phyloP scores from a whole-genome alignment of 2,113 vertebrate genomes.

The Sprattus sprattus region DNA sequence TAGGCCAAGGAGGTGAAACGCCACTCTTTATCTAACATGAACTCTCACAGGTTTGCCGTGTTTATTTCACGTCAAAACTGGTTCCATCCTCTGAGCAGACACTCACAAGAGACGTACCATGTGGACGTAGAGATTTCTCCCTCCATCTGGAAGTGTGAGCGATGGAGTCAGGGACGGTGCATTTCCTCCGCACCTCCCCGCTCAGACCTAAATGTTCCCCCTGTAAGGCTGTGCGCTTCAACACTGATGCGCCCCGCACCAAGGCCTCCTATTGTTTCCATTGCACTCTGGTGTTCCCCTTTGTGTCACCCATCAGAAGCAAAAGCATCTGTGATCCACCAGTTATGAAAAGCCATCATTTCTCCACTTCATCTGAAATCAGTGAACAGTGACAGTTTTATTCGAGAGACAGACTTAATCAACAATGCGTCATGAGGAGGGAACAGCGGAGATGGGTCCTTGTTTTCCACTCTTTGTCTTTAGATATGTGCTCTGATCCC shows the following conservation, averaged over 20 bases:
- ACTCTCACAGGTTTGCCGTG: not conserved
- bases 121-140: not conserved
- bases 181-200: not conserved
- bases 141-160: not conserved
- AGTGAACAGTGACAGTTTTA: constrained; percentile 68
- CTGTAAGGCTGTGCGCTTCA: not conserved
- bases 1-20: not conserved
- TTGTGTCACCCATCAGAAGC: constrained; percentile 44
- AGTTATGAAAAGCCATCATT: constrained; percentile 57
- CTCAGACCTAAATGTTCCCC: not conserved
- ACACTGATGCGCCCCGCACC: not conserved
- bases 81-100: not conserved
- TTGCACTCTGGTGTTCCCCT: constrained; percentile 22
- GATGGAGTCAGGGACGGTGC: not conserved
- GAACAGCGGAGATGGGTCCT: constrained; percentile 50
- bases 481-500: constrained; percentile 54
- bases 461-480: constrained; percentile 59
- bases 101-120: not conserved
- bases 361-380: constrained; percentile 60
- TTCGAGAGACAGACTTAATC: constrained; percentile 65
- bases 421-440: constrained; percentile 62
- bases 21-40: not conserved
- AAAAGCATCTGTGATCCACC: constrained; percentile 37
- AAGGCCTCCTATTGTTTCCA: not conserved
- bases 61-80: not conserved